Percentiles rank a stretch among this genome's conserved stretches.
phyloP scores from a whole-genome alignment of 2,113 vertebrate genomes.

The Pangasianodon gigas region DNA sequence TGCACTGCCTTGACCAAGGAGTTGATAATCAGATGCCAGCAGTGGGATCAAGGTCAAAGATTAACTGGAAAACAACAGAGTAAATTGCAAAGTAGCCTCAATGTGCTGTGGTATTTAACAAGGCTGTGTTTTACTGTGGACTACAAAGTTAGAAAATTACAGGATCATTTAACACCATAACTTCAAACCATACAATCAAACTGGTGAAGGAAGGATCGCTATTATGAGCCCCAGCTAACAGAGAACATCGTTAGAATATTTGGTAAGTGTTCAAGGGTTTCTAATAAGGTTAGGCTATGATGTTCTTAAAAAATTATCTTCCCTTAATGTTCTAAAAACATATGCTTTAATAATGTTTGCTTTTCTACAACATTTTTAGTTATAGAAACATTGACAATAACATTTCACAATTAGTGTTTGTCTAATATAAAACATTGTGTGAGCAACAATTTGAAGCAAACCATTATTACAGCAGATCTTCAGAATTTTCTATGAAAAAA shows the following conservation, averaged over 20 bases:
- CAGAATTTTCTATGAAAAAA: neutral
- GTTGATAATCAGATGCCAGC: constrained; percentile 34
- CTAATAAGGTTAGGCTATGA: neutral
- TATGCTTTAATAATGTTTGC: neutral
- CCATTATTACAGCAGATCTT: no score
- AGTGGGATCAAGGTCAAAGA: constrained; percentile 19
- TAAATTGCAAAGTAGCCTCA: neutral
- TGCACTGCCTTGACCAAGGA: constrained; percentile 35
- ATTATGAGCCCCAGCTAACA: neutral
- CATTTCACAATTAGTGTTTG: neutral
- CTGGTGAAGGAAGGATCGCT: neutral
- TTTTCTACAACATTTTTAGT: neutral
- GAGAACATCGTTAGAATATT: neutral
- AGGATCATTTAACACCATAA: neutral
- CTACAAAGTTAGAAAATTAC: neutral
- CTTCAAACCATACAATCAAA: neutral
- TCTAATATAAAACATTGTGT: neutral
- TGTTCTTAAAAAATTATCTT: neutral
- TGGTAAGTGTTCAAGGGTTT: neutral
- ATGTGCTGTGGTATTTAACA: neutral
- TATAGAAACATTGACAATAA: neutral
- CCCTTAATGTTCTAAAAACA: neutral
- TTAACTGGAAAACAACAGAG: constrained; percentile 21
- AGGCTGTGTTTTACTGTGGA: neutral
- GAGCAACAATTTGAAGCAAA: neutral